phyloP scores from a whole-genome alignment of 1,140 invertebrate species.

The Hyles euphorbiae region DNA sequence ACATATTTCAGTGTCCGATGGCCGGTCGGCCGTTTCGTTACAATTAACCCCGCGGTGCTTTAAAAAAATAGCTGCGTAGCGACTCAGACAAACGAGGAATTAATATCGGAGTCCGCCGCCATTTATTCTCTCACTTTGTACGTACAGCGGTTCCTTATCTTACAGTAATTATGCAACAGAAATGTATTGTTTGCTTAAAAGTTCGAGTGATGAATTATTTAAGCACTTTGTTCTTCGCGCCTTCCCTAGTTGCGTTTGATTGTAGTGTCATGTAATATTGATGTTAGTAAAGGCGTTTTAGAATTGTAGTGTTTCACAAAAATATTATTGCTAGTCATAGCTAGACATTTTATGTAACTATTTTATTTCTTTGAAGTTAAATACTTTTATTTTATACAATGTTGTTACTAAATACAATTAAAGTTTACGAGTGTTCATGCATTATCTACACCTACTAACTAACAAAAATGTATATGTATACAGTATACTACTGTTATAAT shows the following conservation, averaged over 20 bases:
- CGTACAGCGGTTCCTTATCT: constrained; percentile 41
- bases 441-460: too few species aligned
- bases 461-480: too few species aligned
- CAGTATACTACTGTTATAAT: too few species aligned
- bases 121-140: constrained; percentile 59
- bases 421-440: too few species aligned
- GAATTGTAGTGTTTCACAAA: too few species aligned
- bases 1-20: constrained; percentile 36
- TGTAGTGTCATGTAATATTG: not conserved
- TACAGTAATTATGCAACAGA: constrained; percentile 57
- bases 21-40: constrained; percentile 41
- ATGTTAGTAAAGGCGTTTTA: not conserved
- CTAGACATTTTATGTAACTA: too few species aligned
- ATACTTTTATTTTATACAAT: too few species aligned
- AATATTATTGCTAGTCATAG: too few species aligned
- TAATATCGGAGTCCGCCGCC: constrained; percentile 53
- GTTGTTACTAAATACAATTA: too few species aligned
- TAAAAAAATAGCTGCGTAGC: constrained; percentile 51
- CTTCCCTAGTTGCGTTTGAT: not conserved
- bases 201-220: constrained; percentile 37
- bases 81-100: constrained; percentile 62
- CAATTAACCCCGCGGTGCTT: constrained; percentile 56
- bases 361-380: too few species aligned
- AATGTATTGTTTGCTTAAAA: constrained; percentile 55
- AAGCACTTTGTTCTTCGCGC: constrained; percentile 15